These are phyloP conservation scores for Acipenser transmontanus DNA, from an alignment of 2,797 vertebrate species.

Conservation along the genomic window DNA sequence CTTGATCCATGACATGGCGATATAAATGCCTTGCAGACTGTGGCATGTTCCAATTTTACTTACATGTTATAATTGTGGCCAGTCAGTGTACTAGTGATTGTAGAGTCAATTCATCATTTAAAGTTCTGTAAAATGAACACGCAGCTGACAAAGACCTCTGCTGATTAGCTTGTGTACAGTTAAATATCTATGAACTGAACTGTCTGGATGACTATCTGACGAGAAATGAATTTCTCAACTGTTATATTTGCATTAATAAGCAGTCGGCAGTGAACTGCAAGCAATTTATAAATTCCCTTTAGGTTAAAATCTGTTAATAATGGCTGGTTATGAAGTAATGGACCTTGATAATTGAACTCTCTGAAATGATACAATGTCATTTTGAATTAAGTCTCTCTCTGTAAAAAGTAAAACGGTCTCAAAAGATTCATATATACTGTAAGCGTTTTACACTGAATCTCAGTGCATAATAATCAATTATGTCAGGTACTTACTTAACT, in stretches of 20 bases:
- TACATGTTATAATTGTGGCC: too few relatives aligned
- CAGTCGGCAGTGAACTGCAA: conserved; percentile 47
- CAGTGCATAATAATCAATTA: background rate
- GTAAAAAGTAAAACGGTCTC: conserved; percentile 6
- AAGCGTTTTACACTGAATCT: background rate
- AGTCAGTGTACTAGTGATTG: too few relatives aligned
- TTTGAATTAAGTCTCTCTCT: conserved; percentile 43
- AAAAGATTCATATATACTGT: conserved; percentile 17
- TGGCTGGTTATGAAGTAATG: conserved; percentile 32
- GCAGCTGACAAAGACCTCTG: conserved; percentile 50
- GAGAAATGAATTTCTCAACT: conserved; percentile 35
- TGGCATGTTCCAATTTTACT: too few relatives aligned
- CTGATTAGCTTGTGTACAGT: conserved; percentile 49
- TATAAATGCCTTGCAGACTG: too few relatives aligned
- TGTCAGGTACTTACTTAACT: background rate
- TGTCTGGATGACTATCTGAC: conserved; percentile 43
- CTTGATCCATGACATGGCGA: too few relatives aligned
- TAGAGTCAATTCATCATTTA: too few relatives aligned
- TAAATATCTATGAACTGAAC: conserved; percentile 56
- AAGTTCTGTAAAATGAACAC: conserved; percentile 47
- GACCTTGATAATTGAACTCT: conserved; percentile 41
- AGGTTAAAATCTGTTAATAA: conserved; percentile 51
- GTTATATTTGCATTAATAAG: conserved; percentile 53
- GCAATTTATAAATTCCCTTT: conserved; percentile 50
- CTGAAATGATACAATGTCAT: conserved; percentile 43